Evolutionary conservation across 2,888 invertebrate species (phyloP).

Genomic region (Drosophila fulvimacula): DNA sequence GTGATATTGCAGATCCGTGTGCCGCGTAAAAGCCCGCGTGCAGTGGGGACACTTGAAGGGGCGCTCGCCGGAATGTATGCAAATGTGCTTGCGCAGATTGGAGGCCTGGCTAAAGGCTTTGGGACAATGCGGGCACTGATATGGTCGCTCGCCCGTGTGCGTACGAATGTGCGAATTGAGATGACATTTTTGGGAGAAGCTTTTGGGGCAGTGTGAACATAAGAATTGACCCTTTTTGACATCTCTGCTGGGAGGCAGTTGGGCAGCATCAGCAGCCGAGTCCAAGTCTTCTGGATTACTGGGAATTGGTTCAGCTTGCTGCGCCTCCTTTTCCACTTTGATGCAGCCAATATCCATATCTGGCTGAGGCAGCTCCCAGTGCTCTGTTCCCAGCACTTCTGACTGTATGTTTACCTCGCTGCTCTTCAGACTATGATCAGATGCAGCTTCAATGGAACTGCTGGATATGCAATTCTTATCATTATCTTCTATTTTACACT

Average conservation of each 20-base stretch:
- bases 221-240: constrained; percentile 25
- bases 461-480: background rate
- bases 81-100: constrained; percentile 42
- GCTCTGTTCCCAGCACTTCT: constrained; percentile 34
- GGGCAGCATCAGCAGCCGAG: background rate
- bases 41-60: constrained; percentile 49
- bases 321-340: constrained; percentile 24
- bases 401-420: constrained; percentile 15
- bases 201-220: constrained; percentile 36
- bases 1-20: constrained; percentile 46
- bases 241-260: background rate
- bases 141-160: constrained; percentile 44
- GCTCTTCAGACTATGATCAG: background rate
- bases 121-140: constrained; percentile 34
- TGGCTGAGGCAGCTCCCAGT: constrained; percentile 26
- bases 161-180: constrained; percentile 41
- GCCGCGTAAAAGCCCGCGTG: constrained; percentile 32
- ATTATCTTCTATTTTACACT: background rate
- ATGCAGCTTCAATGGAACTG: background rate
- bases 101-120: constrained; percentile 43
- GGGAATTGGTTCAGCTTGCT: background rate
- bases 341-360: constrained; percentile 34
- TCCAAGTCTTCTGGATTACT: background rate
- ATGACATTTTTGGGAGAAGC: constrained; percentile 33
- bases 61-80: constrained; percentile 47